phyloP scores from a whole-genome alignment of 2,113 vertebrate genomes.

The Pseudopodoces humilis region DNA sequence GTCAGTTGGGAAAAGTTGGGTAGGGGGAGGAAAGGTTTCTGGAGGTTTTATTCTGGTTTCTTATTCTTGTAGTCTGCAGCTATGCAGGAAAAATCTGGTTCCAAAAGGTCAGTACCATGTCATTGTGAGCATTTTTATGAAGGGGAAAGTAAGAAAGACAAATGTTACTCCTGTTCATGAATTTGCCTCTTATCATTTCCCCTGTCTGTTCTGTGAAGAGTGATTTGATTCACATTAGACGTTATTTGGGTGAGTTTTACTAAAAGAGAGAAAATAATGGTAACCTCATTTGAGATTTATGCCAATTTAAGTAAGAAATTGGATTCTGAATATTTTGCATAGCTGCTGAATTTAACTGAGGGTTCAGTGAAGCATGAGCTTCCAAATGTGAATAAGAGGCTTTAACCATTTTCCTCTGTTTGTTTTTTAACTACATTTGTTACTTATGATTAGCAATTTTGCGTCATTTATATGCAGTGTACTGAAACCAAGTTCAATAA shows the following conservation, averaged over 20 bases:
- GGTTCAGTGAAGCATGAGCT: neutral
- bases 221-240: conserved; percentile 28
- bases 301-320: conserved; percentile 29
- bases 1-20: no score
- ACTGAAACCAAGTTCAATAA: neutral
- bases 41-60: no score
- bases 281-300: conserved; percentile 41
- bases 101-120: neutral
- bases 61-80: neutral
- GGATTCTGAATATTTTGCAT: conserved; percentile 31
- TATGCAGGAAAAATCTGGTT: neutral
- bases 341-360: conserved; percentile 18
- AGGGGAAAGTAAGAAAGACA: neutral
- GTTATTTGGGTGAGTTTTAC: conserved; percentile 29
- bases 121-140: neutral
- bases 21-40: no score
- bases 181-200: neutral
- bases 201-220: neutral
- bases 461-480: neutral
- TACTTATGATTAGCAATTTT: neutral
- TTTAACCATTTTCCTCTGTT: neutral
- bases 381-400: neutral
- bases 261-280: conserved; percentile 12
- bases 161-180: neutral
- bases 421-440: conserved; percentile 23